Evolutionary conservation across 2,113 vertebrate species (phyloP).

Genomic region (Arizona elegans): DNA sequence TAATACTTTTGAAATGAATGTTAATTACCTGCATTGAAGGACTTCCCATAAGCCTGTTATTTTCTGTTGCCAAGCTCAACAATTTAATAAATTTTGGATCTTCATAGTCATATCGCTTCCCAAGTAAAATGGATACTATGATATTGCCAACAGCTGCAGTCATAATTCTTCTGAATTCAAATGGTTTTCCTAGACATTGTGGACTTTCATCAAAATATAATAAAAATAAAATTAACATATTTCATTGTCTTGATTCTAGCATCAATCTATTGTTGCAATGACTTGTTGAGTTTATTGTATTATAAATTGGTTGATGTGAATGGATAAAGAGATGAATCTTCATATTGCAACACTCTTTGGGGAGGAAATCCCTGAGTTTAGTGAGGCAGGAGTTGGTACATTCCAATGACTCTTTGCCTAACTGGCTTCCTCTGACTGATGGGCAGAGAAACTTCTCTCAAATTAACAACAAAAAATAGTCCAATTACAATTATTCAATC

Average conservation of each 20-base stretch:
- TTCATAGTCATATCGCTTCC: slow-evolving; percentile 55
- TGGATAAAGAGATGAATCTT: background rate
- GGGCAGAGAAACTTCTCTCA: no score
- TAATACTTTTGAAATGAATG: background rate
- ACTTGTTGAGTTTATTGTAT: background rate
- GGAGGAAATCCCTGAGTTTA: no score
- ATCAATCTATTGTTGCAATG: background rate
- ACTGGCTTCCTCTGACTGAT: no score
- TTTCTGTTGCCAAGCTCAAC: slow-evolving; percentile 45
- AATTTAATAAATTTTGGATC: slow-evolving; percentile 51
- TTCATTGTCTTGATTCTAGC: background rate
- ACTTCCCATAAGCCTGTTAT: slow-evolving; percentile 15
- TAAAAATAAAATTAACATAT: background rate
- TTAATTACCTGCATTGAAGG: slow-evolving; percentile 40
- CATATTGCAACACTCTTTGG: no score
- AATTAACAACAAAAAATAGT: no score
- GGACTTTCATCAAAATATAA: background rate
- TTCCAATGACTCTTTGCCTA: no score
- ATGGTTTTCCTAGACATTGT: slow-evolving; percentile 42
- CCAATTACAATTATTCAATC: no score
- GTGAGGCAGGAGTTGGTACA: no score
- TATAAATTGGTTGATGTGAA: background rate
- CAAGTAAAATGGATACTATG: slow-evolving; percentile 55
- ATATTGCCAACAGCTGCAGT: slow-evolving; percentile 51
- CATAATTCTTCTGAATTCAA: slow-evolving; percentile 43